These are phyloP conservation scores for Nymphalis urticae DNA, from an alignment of 2,888 invertebrate genomes.

Conservation along the genomic window DNA sequence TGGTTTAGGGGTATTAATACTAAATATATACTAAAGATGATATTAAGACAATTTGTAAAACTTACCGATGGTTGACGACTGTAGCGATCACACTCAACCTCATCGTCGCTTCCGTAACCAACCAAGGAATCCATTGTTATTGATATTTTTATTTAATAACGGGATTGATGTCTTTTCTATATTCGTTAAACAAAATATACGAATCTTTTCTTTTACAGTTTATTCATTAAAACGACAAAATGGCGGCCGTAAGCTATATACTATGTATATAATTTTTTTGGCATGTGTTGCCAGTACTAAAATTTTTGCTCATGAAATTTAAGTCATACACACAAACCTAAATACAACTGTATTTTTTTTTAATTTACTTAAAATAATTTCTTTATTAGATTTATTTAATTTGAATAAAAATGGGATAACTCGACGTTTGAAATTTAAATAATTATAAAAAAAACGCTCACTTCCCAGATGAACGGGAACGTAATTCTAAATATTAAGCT, in stretches of 20 bases:
- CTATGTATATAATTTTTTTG: background rate
- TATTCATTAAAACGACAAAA: conserved; percentile 12
- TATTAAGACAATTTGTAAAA: conserved; percentile 43
- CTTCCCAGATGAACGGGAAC: too few species aligned
- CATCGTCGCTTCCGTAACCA: conserved; percentile 90
- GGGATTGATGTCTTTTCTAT: background rate
- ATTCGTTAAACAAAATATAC: background rate
- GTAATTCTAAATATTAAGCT: too few species aligned
- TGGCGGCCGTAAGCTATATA: conserved; percentile 12
- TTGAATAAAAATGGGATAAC: too few species aligned
- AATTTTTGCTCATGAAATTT: too few species aligned
- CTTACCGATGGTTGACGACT: conserved; percentile 66
- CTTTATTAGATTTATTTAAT: too few species aligned
- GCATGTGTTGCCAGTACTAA: too few species aligned
- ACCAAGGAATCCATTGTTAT: conserved; percentile 86
- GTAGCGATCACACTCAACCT: conserved; percentile 79
- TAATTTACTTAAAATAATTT: too few species aligned
- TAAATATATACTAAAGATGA: background rate
- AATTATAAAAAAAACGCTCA: too few species aligned
- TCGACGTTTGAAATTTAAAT: too few species aligned
- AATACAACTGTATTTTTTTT: too few species aligned
- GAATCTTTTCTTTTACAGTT: background rate
- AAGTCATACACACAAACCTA: too few species aligned
- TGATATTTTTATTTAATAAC: background rate
- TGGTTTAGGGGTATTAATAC: background rate